Percentiles rank a stretch among this genome's conserved stretches.
Evolutionary conservation across 1,140 invertebrate genomes (phyloP).

Genomic region (Hypsibius dujardini): DNA sequence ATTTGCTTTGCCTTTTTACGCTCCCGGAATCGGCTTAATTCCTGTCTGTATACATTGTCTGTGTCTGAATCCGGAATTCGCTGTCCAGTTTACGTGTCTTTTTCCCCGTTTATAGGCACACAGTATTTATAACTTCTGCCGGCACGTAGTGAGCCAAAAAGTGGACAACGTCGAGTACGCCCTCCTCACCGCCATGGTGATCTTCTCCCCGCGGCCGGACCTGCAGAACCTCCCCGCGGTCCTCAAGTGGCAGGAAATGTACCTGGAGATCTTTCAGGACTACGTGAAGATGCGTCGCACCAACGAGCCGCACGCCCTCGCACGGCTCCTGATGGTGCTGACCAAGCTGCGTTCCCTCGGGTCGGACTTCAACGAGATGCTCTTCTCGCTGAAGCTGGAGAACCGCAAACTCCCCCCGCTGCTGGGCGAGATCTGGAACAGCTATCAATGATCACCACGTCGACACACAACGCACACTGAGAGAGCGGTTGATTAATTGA

Average conservation of each 20-base stretch:
- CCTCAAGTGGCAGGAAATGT: constrained; percentile 31
- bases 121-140: constrained; percentile 28
- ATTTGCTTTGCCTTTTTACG: too few species aligned
- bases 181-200: constrained; percentile 31
- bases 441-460: not conserved
- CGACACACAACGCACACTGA: too few species aligned
- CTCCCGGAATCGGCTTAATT: too few species aligned
- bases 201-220: constrained; percentile 32
- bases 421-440: constrained; percentile 18
- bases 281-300: constrained; percentile 29
- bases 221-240: constrained; percentile 28
- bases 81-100: too few species aligned
- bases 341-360: constrained; percentile 32
- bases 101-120: not conserved
- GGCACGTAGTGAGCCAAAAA: constrained; percentile 28
- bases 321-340: constrained; percentile 31
- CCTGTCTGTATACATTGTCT: too few species aligned
- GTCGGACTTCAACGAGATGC: constrained; percentile 31
- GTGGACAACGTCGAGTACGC: constrained; percentile 35
- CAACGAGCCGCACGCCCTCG: constrained; percentile 27
- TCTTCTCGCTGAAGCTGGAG: constrained; percentile 29
- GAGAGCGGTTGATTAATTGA: too few species aligned
- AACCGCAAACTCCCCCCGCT: constrained; percentile 25
- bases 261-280: constrained; percentile 29
- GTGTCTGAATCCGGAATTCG: too few species aligned